Evolutionary conservation across 2,888 invertebrate genomes (phyloP), one percentile per base, ranked within the genome.

Genomic region (Pachycephus smyrnensis): DNA sequence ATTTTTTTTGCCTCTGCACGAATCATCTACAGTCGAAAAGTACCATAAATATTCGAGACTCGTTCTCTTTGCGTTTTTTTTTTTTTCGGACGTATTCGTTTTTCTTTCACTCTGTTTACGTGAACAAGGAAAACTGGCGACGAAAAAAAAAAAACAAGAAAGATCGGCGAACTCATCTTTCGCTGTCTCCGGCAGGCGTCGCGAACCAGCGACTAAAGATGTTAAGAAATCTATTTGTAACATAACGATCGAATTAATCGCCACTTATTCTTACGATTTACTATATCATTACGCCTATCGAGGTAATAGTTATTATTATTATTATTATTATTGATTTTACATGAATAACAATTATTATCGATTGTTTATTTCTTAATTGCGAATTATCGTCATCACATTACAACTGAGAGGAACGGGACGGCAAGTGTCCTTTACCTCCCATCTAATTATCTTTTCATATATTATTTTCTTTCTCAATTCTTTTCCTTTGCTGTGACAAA

Each of bases 241-340:
- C 82, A 83, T 87, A 84, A 80, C 80, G 81, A 82, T 86, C 83
- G 80, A 84, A 85, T 85, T 84, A 83, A 84, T 84, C 82, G 82
- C 82, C 83, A 84, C 78, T 84, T 84, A 82, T 79, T 80, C 81
- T 78, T 31, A 32, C 73, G 33, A 76, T 77, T 75, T 69, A 82
- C 78, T 81, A 81, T 81, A 81, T 77, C 75, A 79, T 80, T 78
- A 77, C 77, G 69, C 68, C 81, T 77, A 82, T 79, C 80, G 79
- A 76, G 76, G 80, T 79, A 79, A 77, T 80, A 78, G 74, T 76
- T 82, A 82, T 82, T 80, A 82, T 82, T 76, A 82, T 82, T 76
- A 80, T 73, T 75, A 77, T 77, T 77, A 77, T 77, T 73, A 79
- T 80, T 77, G 79, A 75, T 82, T 81, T 78, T 79, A 82, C 82